Conservation (phyloP, 1,140 invertebrate species). For the Drosophila nigrodunni region DNA sequence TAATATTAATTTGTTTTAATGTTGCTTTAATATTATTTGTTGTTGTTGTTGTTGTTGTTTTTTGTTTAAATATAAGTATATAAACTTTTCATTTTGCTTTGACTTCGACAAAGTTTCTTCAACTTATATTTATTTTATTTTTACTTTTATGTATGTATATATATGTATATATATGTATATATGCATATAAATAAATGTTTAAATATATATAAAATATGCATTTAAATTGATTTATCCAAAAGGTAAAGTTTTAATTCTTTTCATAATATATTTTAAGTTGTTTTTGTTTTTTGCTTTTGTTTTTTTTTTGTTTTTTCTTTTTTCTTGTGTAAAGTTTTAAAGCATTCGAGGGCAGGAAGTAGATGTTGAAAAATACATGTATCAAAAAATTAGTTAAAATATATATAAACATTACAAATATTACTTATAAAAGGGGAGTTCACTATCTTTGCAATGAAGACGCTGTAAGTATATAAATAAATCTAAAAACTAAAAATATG, state of each 20-base stretch:
- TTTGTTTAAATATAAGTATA: slow-evolving; percentile 77
- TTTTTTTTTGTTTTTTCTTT: slow-evolving; percentile 31
- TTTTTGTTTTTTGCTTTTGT: slow-evolving; percentile 31
- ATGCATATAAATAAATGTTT: slow-evolving; percentile 80
- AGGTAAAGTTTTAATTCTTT: slow-evolving; percentile 79
- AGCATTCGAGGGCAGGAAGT: slow-evolving; percentile 81
- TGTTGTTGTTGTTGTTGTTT: slow-evolving; percentile 36
- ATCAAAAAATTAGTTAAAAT: slow-evolving; percentile 78
- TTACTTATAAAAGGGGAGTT: slow-evolving; percentile 46
- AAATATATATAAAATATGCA: slow-evolving; percentile 81
- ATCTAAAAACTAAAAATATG: not conserved
- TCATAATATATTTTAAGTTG: slow-evolving; percentile 53
- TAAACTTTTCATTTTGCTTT: slow-evolving; percentile 69
- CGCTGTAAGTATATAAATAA: slow-evolving; percentile 10
- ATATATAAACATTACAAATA: slow-evolving; percentile 63
- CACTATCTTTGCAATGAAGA: slow-evolving; percentile 31
- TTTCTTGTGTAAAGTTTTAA: slow-evolving; percentile 79
- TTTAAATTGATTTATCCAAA: slow-evolving; percentile 81
- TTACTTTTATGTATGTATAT: slow-evolving; percentile 33
- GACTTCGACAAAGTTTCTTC: slow-evolving; percentile 74
- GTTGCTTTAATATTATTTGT: slow-evolving; percentile 76
- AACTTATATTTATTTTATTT: slow-evolving; percentile 70
- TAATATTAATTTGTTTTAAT: slow-evolving; percentile 74
- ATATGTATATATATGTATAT: slow-evolving; percentile 39
- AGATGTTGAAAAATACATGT: slow-evolving; percentile 82